Conservation (phyloP, 1,140 invertebrate species). For the Cepaea nemoralis region DNA sequence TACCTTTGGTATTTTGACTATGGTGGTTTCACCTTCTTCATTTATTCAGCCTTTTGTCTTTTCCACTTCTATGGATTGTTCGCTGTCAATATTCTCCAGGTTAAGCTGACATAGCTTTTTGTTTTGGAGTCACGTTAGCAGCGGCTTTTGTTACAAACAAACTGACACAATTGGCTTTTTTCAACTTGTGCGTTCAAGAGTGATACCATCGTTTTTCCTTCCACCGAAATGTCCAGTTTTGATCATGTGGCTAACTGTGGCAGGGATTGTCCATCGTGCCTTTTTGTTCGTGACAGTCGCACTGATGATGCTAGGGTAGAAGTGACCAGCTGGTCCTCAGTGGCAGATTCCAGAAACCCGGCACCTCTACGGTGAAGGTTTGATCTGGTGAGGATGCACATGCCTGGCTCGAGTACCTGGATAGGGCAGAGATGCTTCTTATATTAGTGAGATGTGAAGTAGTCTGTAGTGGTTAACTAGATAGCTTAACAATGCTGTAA, state of each 20-base stretch:
- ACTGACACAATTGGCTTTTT: conserved; percentile 46
- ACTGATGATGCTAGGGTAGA: conserved; percentile 9
- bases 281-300: conserved; percentile 49
- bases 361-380: not conserved
- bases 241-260: conserved; percentile 42
- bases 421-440: too few relatives aligned
- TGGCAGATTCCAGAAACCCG: conserved; percentile 41
- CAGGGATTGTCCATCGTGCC: conserved; percentile 43
- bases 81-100: not conserved
- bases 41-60: not conserved
- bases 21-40: not conserved
- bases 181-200: conserved; percentile 52
- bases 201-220: conserved; percentile 35
- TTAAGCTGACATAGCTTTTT: conserved; percentile 42
- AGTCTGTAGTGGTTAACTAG: too few relatives aligned
- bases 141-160: conserved; percentile 42
- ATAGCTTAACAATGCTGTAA: too few relatives aligned
- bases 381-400: conserved; percentile 13
- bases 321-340: not conserved
- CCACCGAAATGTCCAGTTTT: conserved; percentile 16
- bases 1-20: not conserved
- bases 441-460: too few relatives aligned
- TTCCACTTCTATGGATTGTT: not conserved
- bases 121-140: conserved; percentile 5
- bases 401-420: conserved; percentile 22